Evolutionary conservation across 1,140 invertebrate genomes (phyloP).

Genomic region (Penaeus japonicus): DNA sequence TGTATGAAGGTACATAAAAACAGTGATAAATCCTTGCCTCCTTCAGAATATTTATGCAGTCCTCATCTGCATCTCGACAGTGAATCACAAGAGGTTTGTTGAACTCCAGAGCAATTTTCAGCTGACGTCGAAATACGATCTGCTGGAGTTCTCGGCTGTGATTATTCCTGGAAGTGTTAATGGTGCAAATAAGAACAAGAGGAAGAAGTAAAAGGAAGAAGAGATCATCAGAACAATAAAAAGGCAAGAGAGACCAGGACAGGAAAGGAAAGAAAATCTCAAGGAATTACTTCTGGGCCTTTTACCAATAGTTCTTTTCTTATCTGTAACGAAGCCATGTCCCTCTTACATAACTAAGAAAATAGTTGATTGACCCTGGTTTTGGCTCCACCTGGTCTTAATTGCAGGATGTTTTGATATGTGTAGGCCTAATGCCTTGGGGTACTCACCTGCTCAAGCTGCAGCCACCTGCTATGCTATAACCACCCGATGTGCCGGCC

Average conservation of each 20-base stretch:
- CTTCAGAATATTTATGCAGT: slow-evolving; percentile 64
- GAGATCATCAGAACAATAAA: not conserved
- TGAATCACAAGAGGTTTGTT: slow-evolving; percentile 66
- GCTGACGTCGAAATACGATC: slow-evolving; percentile 64
- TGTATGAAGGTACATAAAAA: not conserved
- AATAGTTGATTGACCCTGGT: not conserved
- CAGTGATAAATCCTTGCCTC: slow-evolving; percentile 60
- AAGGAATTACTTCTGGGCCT: not conserved
- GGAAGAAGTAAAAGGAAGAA: slow-evolving; percentile 31
- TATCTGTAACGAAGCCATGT: not conserved
- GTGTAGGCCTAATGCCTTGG: too few species aligned
- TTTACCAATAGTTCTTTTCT: not conserved
- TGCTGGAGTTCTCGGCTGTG: slow-evolving; percentile 61
- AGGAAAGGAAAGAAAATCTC: not conserved
- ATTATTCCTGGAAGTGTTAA: slow-evolving; percentile 48
- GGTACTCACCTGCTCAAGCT: too few species aligned
- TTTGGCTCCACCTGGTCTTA: too few species aligned
- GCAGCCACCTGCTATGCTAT: too few species aligned
- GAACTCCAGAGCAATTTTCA: slow-evolving; percentile 64
- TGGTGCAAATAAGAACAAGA: too few species aligned
- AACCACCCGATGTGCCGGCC: too few species aligned
- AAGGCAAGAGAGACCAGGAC: not conserved
- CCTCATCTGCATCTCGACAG: slow-evolving; percentile 65
- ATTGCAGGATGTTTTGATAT: too few species aligned
- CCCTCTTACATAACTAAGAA: not conserved